A percentile compares a stretch with the other conserved stretches of the same genome.
Evolutionary conservation across 1,140 invertebrate species (phyloP).

Genomic region (Cecropterus lyciades): DNA sequence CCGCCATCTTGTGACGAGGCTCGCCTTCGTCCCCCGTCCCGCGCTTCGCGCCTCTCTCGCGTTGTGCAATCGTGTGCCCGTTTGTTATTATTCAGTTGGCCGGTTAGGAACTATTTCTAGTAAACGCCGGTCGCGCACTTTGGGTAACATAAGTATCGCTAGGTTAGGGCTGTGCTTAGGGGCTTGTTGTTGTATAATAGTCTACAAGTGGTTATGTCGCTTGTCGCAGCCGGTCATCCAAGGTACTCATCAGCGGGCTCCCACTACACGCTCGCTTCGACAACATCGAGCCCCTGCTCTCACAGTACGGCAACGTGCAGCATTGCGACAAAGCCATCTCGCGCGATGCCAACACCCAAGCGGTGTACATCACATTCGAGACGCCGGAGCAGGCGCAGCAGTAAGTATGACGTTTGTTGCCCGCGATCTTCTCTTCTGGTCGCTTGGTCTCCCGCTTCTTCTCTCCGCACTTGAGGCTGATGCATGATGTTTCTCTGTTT

Average conservation of each 20-base stretch:
- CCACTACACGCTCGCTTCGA: slow-evolving; percentile 92
- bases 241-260: slow-evolving; percentile 94
- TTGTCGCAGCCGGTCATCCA: slow-evolving; percentile 90
- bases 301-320: slow-evolving; percentile 91
- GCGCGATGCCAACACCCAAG: slow-evolving; percentile 91
- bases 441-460: slow-evolving; percentile 47
- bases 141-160: slow-evolving; percentile 19
- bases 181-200: slow-evolving; percentile 35
- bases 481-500: slow-evolving; percentile 40
- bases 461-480: slow-evolving; percentile 33
- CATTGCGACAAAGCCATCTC: slow-evolving; percentile 93
- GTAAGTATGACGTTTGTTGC: slow-evolving; percentile 86
- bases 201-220: slow-evolving; percentile 66
- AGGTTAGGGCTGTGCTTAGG: neutral
- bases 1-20: slow-evolving; percentile 72
- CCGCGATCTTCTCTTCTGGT: slow-evolving; percentile 23
- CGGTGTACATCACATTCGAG: slow-evolving; percentile 94
- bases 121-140: slow-evolving; percentile 2
- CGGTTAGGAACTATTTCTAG: slow-evolving; percentile 13
- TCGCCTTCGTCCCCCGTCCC: slow-evolving; percentile 38
- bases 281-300: slow-evolving; percentile 93
- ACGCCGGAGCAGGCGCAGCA: slow-evolving; percentile 94
- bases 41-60: neutral
- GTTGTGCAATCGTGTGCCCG: neutral
- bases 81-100: slow-evolving; percentile 12